A percentile compares a stretch with the other conserved stretches of the same genome.
phyloP scores from a whole-genome alignment of 2,888 invertebrate genomes.

The Trachelus iudaicus region DNA sequence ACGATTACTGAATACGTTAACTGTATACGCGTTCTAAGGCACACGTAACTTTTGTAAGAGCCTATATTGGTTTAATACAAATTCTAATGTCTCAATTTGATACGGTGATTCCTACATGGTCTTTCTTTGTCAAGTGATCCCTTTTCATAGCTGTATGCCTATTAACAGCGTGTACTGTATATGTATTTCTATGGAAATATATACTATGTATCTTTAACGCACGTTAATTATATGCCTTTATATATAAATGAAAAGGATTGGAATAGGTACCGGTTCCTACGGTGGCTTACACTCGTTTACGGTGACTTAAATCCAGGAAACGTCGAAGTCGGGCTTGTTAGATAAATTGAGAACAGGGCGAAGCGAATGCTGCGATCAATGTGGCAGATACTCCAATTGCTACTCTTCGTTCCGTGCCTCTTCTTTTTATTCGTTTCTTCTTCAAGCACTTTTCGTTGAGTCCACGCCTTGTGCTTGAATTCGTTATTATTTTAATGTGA shows the following conservation, averaged over 20 bases:
- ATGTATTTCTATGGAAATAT: background rate
- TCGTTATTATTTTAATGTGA: constrained; percentile 44
- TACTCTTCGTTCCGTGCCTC: background rate
- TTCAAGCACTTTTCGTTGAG: background rate
- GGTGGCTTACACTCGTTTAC: background rate
- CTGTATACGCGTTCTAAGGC: background rate
- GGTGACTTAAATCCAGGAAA: background rate
- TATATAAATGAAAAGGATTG: background rate
- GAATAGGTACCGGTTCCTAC: background rate
- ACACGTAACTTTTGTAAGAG: background rate
- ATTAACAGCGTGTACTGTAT: background rate
- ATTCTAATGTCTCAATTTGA: background rate
- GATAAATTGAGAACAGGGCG: background rate
- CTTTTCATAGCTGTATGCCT: background rate
- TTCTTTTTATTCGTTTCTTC: background rate
- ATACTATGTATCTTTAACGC: background rate
- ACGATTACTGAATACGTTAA: background rate
- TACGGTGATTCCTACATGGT: background rate
- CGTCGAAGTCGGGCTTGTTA: background rate
- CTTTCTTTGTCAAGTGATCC: background rate
- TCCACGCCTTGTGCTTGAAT: constrained; percentile 25
- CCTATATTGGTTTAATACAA: background rate
- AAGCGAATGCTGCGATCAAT: background rate
- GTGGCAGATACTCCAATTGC: background rate
- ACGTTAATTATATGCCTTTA: background rate